Percentiles rank a stretch among this genome's conserved stretches.
Conservation (phyloP, 1,140 invertebrate species). For the Meloidogyne floridensis region DNA sequence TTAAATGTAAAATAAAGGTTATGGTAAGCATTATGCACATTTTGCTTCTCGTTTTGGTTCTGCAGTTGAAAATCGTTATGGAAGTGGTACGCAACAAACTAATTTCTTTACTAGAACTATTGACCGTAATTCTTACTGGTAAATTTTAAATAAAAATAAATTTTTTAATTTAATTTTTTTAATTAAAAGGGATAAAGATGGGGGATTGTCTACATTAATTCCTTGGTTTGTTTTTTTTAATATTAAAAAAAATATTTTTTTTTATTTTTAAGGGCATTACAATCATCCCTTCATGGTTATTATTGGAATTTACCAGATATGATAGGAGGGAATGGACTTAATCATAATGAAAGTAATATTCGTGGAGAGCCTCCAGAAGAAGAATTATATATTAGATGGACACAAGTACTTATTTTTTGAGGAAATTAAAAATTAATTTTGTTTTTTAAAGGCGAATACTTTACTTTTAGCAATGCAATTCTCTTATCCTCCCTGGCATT, state of each 20-base stretch:
- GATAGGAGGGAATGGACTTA: constrained; percentile 82
- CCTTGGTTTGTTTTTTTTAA: constrained; percentile 68
- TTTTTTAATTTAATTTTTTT: constrained; percentile 15
- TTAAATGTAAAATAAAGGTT: constrained; percentile 67
- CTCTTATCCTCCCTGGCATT: constrained; percentile 82
- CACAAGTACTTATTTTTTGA: constrained; percentile 72
- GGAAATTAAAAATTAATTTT: background rate
- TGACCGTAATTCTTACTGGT: constrained; percentile 82
- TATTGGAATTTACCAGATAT: constrained; percentile 83
- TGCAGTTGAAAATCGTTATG: constrained; percentile 78
- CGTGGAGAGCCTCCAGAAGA: constrained; percentile 70
- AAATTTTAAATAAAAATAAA: background rate
- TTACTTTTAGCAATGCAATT: constrained; percentile 87
- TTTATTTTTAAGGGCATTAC: constrained; percentile 69
- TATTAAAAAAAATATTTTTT: background rate
- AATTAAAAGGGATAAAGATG: constrained; percentile 69
- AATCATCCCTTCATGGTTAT: constrained; percentile 83
- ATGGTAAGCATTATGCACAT: constrained; percentile 73
- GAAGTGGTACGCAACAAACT: constrained; percentile 77
- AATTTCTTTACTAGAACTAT: constrained; percentile 84
- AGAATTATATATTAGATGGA: constrained; percentile 86
- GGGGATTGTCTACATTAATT: constrained; percentile 80
- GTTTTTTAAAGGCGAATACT: constrained; percentile 71
- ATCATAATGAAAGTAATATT: constrained; percentile 46
- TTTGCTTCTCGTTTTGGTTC: constrained; percentile 73